Base-by-base conservation (phyloP, 2,113 vertebrate species). In the Prunella himalayana region DNA sequence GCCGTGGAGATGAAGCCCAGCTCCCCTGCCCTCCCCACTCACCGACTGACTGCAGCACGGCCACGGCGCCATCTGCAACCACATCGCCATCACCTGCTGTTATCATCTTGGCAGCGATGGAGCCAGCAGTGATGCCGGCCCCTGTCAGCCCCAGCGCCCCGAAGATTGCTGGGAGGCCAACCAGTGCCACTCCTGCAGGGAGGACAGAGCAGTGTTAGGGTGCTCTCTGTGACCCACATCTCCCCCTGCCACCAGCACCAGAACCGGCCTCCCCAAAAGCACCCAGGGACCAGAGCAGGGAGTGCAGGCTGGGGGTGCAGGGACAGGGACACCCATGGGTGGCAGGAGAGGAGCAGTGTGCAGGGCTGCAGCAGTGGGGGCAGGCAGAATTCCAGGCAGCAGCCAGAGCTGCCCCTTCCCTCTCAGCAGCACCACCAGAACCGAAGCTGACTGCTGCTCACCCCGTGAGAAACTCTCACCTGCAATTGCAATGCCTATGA, bases 131-230 rank as follows among this genome's bases (percentile, higher is more conserved):
- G 15, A 96, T 80, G 39, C 94, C 94, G 0, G 10, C 3, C 3
- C 5, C 8, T 0, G 19, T 83, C 39, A 96, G 77, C 1, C 96
- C 95, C 78, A 89, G 15, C 0, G 23, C 39, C 0, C 2, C 0
- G 2, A 94, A 1, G 6, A 0, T 0, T 2, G 0, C 0, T 0
- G 87, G 93, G 33, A 37, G 0, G 6, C 11, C 83, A 3, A 15
- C 0, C 1, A 90, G 5, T 0, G 3, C 20, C 35, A 6, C 0
- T 9, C 4, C 91, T 91, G 84, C 57, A 8, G 22, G 24, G 37
- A 5, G n/a, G 24, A 7, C 37, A 31, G 2, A 0, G 2, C 18
- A 2, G 27, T 0, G 0, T 69, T 5, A 60, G 73, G 1, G 11
- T 10, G 19, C 8, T 2, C 17, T 4, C 50, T 6, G 45, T 0